phyloP scores from a whole-genome alignment of 2,113 vertebrate genomes.

The Pogona vitticeps region DNA sequence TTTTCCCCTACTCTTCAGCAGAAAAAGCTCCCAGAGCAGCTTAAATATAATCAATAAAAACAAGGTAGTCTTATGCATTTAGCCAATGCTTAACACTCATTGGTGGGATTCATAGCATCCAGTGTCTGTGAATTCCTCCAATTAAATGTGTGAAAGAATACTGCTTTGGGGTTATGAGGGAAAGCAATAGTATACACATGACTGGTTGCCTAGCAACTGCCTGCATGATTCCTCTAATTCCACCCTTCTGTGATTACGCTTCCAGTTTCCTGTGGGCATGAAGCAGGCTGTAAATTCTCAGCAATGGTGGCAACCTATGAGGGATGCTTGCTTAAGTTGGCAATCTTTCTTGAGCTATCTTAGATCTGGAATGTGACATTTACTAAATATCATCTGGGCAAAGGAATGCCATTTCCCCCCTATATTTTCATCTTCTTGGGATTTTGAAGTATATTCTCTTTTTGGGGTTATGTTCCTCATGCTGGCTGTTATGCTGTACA shows the following conservation, averaged over 20 bases:
- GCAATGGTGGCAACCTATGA: not conserved
- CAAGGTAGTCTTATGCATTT: not conserved
- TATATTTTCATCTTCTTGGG: too few relatives aligned
- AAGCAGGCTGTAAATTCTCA: not conserved
- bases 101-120: constrained; percentile 22
- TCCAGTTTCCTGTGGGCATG: not conserved
- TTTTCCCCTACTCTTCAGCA: not conserved
- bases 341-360: not conserved
- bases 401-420: not conserved
- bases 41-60: constrained; percentile 7
- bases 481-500: not conserved
- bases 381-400: not conserved
- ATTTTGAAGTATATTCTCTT: not conserved
- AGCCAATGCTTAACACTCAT: not conserved
- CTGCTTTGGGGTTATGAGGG: constrained; percentile 24
- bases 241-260: constrained; percentile 11
- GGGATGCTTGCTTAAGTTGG: not conserved
- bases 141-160: constrained; percentile 33
- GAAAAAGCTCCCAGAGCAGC: not conserved
- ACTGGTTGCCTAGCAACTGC: constrained; percentile 34
- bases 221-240: constrained; percentile 30
- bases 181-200: constrained; percentile 20
- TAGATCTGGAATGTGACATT: not conserved
- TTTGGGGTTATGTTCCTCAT: not conserved
- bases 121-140: constrained; percentile 27